Evolutionary conservation across 2,888 invertebrate species (phyloP).

Genomic region (Orchesellides sinensis): DNA sequence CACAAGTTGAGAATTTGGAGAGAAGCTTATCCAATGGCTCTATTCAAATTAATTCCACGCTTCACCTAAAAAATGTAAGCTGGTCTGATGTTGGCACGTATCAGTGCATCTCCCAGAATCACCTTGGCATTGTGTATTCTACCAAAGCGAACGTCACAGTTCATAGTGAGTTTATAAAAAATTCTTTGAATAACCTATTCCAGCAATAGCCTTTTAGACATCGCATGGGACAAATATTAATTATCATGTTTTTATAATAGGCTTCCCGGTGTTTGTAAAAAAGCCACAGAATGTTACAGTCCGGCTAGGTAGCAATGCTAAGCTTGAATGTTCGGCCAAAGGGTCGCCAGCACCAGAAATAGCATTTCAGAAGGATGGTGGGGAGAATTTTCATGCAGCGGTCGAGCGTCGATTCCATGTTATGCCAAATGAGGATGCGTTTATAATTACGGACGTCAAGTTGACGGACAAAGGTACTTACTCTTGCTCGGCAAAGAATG

Average conservation of each 20-base stretch:
- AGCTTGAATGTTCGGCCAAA: conserved; percentile 92
- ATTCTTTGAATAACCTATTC: neutral
- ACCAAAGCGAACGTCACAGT: conserved; percentile 91
- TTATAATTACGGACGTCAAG: conserved; percentile 95
- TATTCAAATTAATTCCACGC: conserved; percentile 80
- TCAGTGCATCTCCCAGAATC: conserved; percentile 94
- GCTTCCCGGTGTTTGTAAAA: conserved; percentile 91
- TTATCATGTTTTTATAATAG: conserved; percentile 77
- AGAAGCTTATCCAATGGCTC: conserved; percentile 80
- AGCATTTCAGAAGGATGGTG: conserved; percentile 94
- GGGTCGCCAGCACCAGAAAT: conserved; percentile 94
- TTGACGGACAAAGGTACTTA: conserved; percentile 96
- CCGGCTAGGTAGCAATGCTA: conserved; percentile 89
- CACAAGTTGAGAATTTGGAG: conserved; percentile 74
- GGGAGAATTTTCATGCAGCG: conserved; percentile 95
- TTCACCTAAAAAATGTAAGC: conserved; percentile 86
- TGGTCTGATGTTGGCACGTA: conserved; percentile 91
- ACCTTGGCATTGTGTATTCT: conserved; percentile 93
- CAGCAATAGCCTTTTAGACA: neutral
- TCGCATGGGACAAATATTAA: neutral
- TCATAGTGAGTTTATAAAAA: conserved; percentile 81
- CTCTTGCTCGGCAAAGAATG: conserved; percentile 94
- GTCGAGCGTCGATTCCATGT: conserved; percentile 85
- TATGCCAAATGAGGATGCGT: conserved; percentile 92
- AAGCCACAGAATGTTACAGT: conserved; percentile 90